Evolutionary conservation across 2,888 invertebrate genomes (phyloP), one percentile per base, ranked within the genome.

Genomic region (Myopa tessellatipennis): DNA sequence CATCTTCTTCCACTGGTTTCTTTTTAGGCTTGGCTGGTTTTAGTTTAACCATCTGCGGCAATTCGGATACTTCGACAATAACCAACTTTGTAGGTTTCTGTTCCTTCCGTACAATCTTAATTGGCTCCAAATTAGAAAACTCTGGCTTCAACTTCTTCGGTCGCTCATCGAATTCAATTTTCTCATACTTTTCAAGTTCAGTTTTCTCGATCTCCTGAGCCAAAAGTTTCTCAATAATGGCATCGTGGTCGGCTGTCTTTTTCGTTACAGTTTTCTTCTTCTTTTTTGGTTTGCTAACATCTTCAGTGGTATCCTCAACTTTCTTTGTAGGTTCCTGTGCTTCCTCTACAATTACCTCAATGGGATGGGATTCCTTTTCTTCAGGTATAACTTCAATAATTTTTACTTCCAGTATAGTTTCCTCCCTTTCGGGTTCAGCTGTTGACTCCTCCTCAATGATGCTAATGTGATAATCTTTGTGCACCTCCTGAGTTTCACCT

Each of bases 11-110:
- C 4, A 87, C 81, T 1, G 92, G 90, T 84, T 93, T 87, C 52
- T 87, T 87, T 80, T 87, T 87, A 5, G 86, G 87, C 81, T 89
- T 89, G 0, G 83, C 80, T 38, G 87, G 84, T 84, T 91, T 94
- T 14, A 95, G 87, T 89, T 95, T 94, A 0, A 94, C 90, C 84
- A 92, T 91, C 73, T 92, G 92, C 2, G 94, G 92, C 4, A 91
- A 88, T 78, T 92, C 90, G 68, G 90, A 82, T 73, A 91, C 91
- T 84, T 93, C 91, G 16, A 91, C 90, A 79, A 93, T 91, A 85
- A 93, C 91, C 3, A 93, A 84, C 86, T 93, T 92, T n/a, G 91
- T 92, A 4, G 93, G 90, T 85, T 92, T 91, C 14, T 93, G 88
- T 83, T 92, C 91, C 78, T 91, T 91, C 76, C 91, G 90, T 85